Conservation (phyloP, 2,113 vertebrate species). For the Patagioenas fasciata region DNA sequence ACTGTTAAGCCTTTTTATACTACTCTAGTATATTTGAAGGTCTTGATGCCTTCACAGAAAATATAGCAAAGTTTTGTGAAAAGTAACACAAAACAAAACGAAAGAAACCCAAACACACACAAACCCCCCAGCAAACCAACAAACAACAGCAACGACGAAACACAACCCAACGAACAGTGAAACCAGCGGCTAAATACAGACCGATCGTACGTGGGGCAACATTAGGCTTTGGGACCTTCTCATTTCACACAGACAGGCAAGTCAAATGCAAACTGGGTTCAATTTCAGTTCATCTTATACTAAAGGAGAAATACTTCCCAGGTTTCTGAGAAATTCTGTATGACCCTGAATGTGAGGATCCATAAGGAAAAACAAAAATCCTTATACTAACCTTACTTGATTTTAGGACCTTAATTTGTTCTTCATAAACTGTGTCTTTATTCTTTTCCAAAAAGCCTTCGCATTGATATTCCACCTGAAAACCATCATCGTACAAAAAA, state of each 20-base stretch:
- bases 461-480: constrained; percentile 97
- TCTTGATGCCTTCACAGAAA: not conserved
- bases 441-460: constrained; percentile 98
- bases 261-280: not conserved
- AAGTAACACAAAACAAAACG: not conserved
- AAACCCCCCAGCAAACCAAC: too few relatives aligned
- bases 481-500: not conserved
- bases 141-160: not conserved
- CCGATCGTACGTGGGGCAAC: not conserved
- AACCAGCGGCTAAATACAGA: not conserved
- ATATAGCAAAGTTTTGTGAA: not conserved
- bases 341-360: not conserved
- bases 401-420: constrained; percentile 95
- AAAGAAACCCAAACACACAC: not conserved
- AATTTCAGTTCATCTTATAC: not conserved
- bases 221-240: not conserved
- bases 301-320: not conserved
- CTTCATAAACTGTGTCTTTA: constrained; percentile 98
- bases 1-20: not conserved
- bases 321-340: not conserved
- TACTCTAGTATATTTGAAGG: not conserved
- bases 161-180: not conserved
- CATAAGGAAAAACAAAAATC: not conserved
- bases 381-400: constrained; percentile 90
- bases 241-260: not conserved